phyloP scores from a whole-genome alignment of 2,888 invertebrate species.

The Zeuzera pyrina region DNA sequence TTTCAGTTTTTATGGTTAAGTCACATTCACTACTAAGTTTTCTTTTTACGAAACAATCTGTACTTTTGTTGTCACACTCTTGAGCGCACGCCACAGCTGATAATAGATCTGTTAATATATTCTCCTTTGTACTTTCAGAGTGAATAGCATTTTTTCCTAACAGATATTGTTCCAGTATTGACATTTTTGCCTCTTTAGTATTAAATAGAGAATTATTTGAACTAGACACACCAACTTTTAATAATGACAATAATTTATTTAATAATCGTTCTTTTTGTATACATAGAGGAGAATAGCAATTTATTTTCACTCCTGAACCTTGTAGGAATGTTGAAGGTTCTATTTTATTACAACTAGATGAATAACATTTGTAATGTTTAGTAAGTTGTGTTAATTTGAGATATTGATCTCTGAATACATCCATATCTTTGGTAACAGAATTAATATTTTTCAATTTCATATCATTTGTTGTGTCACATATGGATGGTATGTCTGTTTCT shows the following conservation, averaged over 20 bases:
- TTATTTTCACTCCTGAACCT: constrained; percentile 57
- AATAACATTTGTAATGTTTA: constrained; percentile 82
- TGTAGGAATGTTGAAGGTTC: constrained; percentile 64
- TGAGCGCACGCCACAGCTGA: constrained; percentile 76
- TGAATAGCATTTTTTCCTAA: constrained; percentile 63
- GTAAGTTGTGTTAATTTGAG: constrained; percentile 78
- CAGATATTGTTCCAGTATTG: constrained; percentile 80
- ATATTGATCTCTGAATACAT: constrained; percentile 79
- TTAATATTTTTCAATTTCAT: constrained; percentile 71
- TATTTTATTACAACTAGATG: constrained; percentile 76
- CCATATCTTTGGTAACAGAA: constrained; percentile 76
- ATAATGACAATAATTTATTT: constrained; percentile 76
- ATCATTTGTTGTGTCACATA: constrained; percentile 30
- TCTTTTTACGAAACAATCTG: constrained; percentile 58
- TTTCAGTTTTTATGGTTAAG: constrained; percentile 41
- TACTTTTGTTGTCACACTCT: constrained; percentile 70
- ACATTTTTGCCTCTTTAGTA: constrained; percentile 71
- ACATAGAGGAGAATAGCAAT: constrained; percentile 88
- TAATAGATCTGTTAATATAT: constrained; percentile 74
- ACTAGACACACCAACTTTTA: constrained; percentile 73
- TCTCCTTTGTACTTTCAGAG: constrained; percentile 57
- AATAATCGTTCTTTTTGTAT: constrained; percentile 81
- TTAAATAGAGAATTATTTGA: constrained; percentile 50
- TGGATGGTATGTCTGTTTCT: constrained; percentile 41
- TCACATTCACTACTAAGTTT: constrained; percentile 48